These are phyloP conservation scores for Sebastes iracundus DNA, from an alignment of 2,797 vertebrate genomes.

Conservation along the genomic window DNA sequence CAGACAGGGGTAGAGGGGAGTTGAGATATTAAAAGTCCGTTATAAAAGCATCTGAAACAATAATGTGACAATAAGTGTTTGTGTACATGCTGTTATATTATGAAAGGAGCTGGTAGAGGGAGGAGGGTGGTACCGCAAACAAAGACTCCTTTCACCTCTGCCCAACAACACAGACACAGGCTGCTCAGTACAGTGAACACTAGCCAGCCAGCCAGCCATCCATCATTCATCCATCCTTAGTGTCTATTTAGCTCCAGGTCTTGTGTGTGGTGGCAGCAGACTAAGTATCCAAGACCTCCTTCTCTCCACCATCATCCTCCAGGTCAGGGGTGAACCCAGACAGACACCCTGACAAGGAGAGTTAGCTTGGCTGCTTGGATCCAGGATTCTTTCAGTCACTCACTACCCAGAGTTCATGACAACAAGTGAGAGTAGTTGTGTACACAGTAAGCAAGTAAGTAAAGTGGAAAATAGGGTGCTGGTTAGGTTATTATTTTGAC, in stretches of 20 bases:
- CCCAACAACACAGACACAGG: slow-evolving; percentile 29
- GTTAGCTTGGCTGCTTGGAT: background rate
- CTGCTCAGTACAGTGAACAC: slow-evolving; percentile 21
- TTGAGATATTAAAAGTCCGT: background rate
- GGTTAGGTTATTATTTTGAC: background rate
- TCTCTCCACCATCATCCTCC: background rate
- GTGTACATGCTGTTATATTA: slow-evolving; percentile 33
- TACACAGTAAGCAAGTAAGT: background rate
- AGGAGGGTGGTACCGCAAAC: slow-evolving; percentile 60
- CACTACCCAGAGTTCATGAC: background rate
- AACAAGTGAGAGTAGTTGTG: background rate
- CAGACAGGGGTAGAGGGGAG: background rate
- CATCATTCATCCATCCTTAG: background rate
- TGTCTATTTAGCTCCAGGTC: slow-evolving; percentile 7
- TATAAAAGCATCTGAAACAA: slow-evolving; percentile 45
- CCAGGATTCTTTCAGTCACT: background rate
- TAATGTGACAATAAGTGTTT: slow-evolving; percentile 25
- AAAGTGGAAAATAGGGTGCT: background rate
- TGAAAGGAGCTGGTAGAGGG: slow-evolving; percentile 11
- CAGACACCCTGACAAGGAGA: background rate
- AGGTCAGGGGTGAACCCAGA: background rate
- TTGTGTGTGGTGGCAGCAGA: background rate
- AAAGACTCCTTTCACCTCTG: slow-evolving; percentile 62
- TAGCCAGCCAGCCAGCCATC: background rate
- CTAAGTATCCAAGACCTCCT: background rate